Percentiles rank a stretch among this genome's conserved stretches.
Evolutionary conservation across 2,888 invertebrate species (phyloP).

Genomic region (Acrobasis consociella): DNA sequence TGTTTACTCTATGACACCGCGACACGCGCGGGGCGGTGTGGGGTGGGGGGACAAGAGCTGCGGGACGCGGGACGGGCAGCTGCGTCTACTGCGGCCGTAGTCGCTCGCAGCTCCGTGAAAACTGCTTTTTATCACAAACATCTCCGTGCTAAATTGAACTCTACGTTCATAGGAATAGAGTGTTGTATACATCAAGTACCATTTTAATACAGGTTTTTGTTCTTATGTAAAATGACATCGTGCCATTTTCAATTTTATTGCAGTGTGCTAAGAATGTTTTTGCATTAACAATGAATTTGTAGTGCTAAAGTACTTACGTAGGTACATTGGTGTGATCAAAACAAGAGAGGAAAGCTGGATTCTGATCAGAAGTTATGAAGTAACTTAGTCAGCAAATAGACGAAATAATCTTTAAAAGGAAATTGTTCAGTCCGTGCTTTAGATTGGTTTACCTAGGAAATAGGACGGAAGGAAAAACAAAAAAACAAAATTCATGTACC

Average conservation of each 20-base stretch:
- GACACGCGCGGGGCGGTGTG: conserved; percentile 70
- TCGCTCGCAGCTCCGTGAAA: conserved; percentile 66
- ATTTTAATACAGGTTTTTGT: conserved; percentile 5
- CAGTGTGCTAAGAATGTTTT: not conserved
- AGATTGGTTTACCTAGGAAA: too few relatives aligned
- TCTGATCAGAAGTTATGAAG: not conserved
- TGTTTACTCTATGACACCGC: conserved; percentile 57
- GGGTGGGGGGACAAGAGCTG: conserved; percentile 43
- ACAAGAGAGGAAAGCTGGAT: conserved; percentile 11
- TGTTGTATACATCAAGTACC: not conserved
- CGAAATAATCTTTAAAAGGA: too few relatives aligned
- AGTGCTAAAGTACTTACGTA: not conserved
- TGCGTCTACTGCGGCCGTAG: conserved; percentile 75
- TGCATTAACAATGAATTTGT: not conserved
- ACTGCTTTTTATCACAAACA: conserved; percentile 64
- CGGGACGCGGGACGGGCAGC: conserved; percentile 61
- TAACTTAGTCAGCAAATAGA: too few relatives aligned
- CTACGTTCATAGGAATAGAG: conserved; percentile 22
- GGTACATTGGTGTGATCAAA: conserved; percentile 17
- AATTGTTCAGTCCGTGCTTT: too few relatives aligned
- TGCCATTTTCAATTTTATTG: conserved; percentile 2
- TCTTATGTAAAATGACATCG: not conserved
- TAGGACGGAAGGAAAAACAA: too few relatives aligned
- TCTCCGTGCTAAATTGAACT: conserved; percentile 38
- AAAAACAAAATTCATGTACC: too few relatives aligned